A percentile compares a stretch with the other conserved stretches of the same genome.
phyloP scores from a whole-genome alignment of 2,888 invertebrate species.

The Drosophila kuntzei region DNA sequence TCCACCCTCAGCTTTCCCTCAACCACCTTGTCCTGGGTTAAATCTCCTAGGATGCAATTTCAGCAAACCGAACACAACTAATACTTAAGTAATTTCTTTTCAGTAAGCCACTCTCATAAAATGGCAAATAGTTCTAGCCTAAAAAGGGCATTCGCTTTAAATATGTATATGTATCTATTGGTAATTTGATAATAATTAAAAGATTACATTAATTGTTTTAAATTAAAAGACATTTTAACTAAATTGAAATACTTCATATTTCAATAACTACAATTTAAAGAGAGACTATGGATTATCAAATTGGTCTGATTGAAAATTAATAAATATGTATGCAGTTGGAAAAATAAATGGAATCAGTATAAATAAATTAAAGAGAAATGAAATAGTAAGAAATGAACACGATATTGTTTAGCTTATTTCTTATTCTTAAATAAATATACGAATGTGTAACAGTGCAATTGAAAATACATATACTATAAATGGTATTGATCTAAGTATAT shows the following conservation, averaged over 20 bases:
- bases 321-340: too few relatives aligned
- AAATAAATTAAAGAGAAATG: not conserved
- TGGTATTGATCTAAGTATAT: too few relatives aligned
- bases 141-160: not conserved
- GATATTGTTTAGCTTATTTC: not conserved
- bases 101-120: slow-evolving; percentile 25
- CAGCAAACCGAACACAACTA: slow-evolving; percentile 37
- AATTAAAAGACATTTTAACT: too few relatives aligned
- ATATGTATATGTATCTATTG: too few relatives aligned
- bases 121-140: slow-evolving; percentile 12
- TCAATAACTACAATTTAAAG: too few relatives aligned
- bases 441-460: not conserved
- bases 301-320: too few relatives aligned
- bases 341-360: too few relatives aligned
- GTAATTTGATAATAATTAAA: too few relatives aligned
- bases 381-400: not conserved
- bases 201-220: too few relatives aligned
- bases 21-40: not conserved
- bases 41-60: slow-evolving; percentile 20
- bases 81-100: slow-evolving; percentile 55
- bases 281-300: too few relatives aligned
- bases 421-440: not conserved
- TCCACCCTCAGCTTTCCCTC: not conserved
- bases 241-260: too few relatives aligned
- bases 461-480: too few relatives aligned